Conservation (phyloP, 1,140 invertebrate genomes). For the Ericerus pela region DNA sequence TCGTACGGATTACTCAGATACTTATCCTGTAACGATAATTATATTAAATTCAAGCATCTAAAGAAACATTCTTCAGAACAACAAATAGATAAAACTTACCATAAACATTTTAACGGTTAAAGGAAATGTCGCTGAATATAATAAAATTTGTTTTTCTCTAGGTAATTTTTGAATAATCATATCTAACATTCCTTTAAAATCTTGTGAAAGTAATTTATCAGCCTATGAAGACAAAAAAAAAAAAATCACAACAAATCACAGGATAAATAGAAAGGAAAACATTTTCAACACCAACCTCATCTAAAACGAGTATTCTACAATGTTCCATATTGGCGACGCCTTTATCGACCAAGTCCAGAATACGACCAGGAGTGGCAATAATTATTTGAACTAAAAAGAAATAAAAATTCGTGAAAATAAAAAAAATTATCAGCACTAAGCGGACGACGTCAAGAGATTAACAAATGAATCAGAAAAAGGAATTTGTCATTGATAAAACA, state of each 20-base stretch:
- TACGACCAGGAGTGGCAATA: constrained; percentile 97
- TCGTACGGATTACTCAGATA: constrained; percentile 94
- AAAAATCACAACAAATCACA: not conserved
- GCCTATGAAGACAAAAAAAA: constrained; percentile 38
- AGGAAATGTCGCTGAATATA: constrained; percentile 99
- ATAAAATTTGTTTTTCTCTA: constrained; percentile 86
- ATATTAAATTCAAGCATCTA: not conserved
- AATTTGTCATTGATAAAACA: constrained; percentile 14
- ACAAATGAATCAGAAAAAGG: constrained; percentile 3
- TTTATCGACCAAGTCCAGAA: constrained; percentile 99
- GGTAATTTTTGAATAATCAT: constrained; percentile 88
- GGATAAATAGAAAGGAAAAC: not conserved
- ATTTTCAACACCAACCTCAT: constrained; percentile 45
- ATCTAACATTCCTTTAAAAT: constrained; percentile 98
- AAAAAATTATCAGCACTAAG: not conserved
- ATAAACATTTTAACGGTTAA: constrained; percentile 98
- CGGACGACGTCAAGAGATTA: not conserved
- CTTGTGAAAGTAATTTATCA: constrained; percentile 96
- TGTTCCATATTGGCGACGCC: constrained; percentile 90
- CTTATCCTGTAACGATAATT: constrained; percentile 64
- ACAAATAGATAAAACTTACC: constrained; percentile 34
- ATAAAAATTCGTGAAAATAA: not conserved
- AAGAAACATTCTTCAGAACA: not conserved
- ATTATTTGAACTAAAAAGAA: constrained; percentile 80
- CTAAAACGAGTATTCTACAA: constrained; percentile 92